Conservation (phyloP, 2,888 invertebrate species). For the Watsonalla cultraria region DNA sequence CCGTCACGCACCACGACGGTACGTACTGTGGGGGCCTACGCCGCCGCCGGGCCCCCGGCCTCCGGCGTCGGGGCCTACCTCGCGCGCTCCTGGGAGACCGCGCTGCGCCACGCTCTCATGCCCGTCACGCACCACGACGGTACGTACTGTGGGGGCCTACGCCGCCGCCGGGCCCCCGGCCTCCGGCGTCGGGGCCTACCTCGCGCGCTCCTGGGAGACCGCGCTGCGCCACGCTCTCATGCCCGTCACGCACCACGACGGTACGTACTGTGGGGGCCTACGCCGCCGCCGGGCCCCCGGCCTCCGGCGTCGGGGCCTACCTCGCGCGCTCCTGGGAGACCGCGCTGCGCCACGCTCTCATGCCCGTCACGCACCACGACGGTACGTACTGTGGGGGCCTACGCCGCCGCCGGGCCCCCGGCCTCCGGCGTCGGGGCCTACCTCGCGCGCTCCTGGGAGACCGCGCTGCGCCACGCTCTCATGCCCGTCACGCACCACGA, state of each 20-base stretch:
- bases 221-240: no score
- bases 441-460: no score
- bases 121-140: constrained; percentile 84
- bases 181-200: no score
- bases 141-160: constrained; percentile 7
- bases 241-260: no score
- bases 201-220: no score
- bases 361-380: constrained; percentile 92
- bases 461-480: no score
- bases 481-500: no score
- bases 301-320: no score
- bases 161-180: no score
- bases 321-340: no score
- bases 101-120: constrained; percentile 94
- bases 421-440: constrained; percentile 90
- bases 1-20: constrained; percentile 93
- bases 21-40: constrained; percentile 83
- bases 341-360: constrained; percentile 58
- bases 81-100: constrained; percentile 96
- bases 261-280: no score
- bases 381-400: constrained; percentile 88
- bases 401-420: constrained; percentile 67
- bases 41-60: constrained; percentile 78
- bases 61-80: constrained; percentile 93
- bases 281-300: no score